Evolutionary conservation across 2,797 vertebrate genomes (phyloP).

Genomic region (Propithecus perrieri): DNA sequence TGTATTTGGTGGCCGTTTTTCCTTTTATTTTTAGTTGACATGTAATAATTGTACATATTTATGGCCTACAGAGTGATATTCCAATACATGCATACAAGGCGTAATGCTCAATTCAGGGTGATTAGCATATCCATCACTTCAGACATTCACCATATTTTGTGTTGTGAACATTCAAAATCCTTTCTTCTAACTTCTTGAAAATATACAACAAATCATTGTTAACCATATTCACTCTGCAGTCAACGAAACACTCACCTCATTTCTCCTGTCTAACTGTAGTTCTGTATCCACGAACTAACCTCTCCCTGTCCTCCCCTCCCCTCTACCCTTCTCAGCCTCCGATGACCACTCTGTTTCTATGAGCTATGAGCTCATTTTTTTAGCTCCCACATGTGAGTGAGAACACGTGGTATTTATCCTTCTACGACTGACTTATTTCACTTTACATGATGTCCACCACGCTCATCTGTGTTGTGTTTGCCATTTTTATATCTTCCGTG

Average conservation of each 20-base stretch:
- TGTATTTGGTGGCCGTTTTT: too few relatives aligned
- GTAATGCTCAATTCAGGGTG: not conserved
- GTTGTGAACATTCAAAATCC: not conserved
- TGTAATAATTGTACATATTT: not conserved
- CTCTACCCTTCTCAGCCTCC: not conserved
- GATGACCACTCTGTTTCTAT: not conserved
- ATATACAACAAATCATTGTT: not conserved
- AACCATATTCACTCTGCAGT: not conserved
- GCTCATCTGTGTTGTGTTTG: not conserved
- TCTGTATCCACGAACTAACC: not conserved
- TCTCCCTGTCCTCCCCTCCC: not conserved
- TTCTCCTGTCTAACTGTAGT: not conserved
- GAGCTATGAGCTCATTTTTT: not conserved
- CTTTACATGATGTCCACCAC: not conserved
- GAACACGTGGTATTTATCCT: not conserved
- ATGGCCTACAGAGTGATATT: not conserved
- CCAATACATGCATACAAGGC: not conserved
- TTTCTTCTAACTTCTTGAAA: not conserved
- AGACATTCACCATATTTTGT: not conserved
- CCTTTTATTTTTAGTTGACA: not conserved
- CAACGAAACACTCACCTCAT: not conserved
- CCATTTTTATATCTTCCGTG: not conserved
- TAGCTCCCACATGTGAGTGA: not conserved
- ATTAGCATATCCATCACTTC: not conserved
- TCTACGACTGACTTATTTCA: not conserved